phyloP scores from a whole-genome alignment of 30 jellyfish, hydroid and myxozoan species.

The Cassiopea andromeda region DNA sequence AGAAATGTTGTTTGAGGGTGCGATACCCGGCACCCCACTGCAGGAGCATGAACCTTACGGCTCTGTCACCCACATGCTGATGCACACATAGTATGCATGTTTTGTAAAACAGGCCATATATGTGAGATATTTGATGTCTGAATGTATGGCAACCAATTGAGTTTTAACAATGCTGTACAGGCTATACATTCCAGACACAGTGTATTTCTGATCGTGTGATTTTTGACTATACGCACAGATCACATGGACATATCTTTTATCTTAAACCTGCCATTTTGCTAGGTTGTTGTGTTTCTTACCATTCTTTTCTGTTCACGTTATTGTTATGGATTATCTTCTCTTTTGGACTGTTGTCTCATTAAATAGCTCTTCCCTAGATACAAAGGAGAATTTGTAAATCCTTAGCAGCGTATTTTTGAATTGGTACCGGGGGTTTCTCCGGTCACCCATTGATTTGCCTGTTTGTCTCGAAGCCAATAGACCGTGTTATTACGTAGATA shows the following conservation, averaged over 20 bases:
- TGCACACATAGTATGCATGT: no score
- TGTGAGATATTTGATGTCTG: no score
- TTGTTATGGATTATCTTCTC: neutral
- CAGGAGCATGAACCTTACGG: no score
- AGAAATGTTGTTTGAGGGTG: no score
- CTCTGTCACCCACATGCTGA: no score
- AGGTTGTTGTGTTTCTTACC: neutral
- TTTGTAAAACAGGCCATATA: no score
- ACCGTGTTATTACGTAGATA: neutral
- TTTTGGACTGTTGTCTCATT: neutral
- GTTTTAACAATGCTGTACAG: no score
- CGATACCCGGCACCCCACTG: no score
- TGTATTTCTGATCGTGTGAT: no score
- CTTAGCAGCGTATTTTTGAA: neutral
- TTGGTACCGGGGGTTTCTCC: conserved; percentile 6
- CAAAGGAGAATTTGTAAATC: neutral
- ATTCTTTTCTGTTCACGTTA: neutral
- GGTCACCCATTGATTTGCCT: neutral
- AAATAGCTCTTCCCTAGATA: neutral
- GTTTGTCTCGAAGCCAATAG: neutral
- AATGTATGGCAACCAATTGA: no score
- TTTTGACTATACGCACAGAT: no score
- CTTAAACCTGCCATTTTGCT: neutral
- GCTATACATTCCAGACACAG: no score
- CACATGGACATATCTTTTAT: neutral